A percentile compares a stretch with the other conserved stretches of the same genome.
Conservation (phyloP, 2,113 vertebrate species). For the Solea senegalensis region DNA sequence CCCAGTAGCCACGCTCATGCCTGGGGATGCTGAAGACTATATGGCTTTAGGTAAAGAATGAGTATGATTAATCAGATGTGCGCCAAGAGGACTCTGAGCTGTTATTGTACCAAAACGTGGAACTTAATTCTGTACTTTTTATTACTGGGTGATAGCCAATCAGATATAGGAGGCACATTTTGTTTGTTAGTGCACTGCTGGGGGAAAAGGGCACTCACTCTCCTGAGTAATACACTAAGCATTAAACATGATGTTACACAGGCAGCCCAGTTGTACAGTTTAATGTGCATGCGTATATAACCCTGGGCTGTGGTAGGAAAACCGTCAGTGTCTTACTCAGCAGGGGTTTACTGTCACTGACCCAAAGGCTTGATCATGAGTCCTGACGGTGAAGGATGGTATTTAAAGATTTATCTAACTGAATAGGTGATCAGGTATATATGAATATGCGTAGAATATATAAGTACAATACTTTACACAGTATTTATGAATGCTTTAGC, state of each 20-base stretch:
- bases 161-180: constrained; percentile 43
- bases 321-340: constrained; percentile 21
- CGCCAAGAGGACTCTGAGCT: constrained; percentile 2
- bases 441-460: no score
- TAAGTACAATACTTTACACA: background rate
- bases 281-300: constrained; percentile 2
- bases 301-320: background rate
- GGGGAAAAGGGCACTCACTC: constrained; percentile 29
- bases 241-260: constrained; percentile 16
- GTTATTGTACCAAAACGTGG: constrained; percentile 18
- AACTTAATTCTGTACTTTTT: constrained; percentile 59
- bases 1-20: constrained; percentile 83
- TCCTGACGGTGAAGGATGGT: constrained; percentile 7
- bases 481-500: background rate
- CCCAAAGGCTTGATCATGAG: constrained; percentile 2
- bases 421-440: background rate
- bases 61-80: constrained; percentile 43
- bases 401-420: constrained; percentile 11
- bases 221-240: constrained; percentile 12
- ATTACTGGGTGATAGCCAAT: constrained; percentile 49
- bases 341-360: constrained; percentile 23
- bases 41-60: constrained; percentile 87
- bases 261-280: constrained; percentile 6
- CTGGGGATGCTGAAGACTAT: constrained; percentile 85
- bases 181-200: constrained; percentile 26